Percentiles rank a stretch among this genome's conserved stretches.
Conservation (phyloP, 2,797 vertebrate genomes). For the Oreochromis mossambicus region DNA sequence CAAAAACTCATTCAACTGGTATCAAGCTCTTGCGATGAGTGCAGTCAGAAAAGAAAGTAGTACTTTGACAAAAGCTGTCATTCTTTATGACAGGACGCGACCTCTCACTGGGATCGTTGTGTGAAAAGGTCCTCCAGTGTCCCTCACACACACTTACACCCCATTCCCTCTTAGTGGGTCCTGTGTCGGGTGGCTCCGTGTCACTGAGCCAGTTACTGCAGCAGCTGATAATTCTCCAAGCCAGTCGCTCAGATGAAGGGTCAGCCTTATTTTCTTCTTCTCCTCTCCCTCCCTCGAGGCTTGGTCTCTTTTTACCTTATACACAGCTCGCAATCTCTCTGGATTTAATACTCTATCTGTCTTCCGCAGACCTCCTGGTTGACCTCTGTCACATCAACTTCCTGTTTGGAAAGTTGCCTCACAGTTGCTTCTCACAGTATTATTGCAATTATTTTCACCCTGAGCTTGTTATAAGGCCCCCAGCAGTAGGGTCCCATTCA, state of each 20-base stretch:
- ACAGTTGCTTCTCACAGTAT: constrained; percentile 1
- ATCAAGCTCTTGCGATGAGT: constrained; percentile 1
- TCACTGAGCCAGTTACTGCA: constrained; percentile 39
- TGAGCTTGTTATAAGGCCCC: constrained; percentile 7
- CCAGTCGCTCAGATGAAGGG: constrained; percentile 37
- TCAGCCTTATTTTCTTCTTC: constrained; percentile 34
- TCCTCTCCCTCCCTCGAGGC: neutral
- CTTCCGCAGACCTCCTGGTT: constrained; percentile 4
- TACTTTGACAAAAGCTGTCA: constrained; percentile 48
- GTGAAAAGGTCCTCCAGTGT: constrained; percentile 30
- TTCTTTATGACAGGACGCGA: constrained; percentile 33
- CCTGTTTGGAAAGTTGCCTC: constrained; percentile 15
- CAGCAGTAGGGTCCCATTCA: constrained; percentile 11
- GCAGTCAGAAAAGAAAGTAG: neutral
- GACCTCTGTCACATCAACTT: constrained; percentile 30
- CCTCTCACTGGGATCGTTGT: constrained; percentile 18
- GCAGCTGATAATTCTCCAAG: constrained; percentile 47
- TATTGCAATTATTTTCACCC: constrained; percentile 38
- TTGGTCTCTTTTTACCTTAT: neutral
- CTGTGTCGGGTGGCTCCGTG: constrained; percentile 3
- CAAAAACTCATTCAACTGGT: neutral
- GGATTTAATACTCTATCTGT: neutral
- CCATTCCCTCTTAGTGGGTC: neutral
- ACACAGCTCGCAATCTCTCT: constrained; percentile 12
- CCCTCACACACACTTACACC: neutral